phyloP scores from a whole-genome alignment of 2,888 invertebrate genomes.

The Odontocolon sp. region DNA sequence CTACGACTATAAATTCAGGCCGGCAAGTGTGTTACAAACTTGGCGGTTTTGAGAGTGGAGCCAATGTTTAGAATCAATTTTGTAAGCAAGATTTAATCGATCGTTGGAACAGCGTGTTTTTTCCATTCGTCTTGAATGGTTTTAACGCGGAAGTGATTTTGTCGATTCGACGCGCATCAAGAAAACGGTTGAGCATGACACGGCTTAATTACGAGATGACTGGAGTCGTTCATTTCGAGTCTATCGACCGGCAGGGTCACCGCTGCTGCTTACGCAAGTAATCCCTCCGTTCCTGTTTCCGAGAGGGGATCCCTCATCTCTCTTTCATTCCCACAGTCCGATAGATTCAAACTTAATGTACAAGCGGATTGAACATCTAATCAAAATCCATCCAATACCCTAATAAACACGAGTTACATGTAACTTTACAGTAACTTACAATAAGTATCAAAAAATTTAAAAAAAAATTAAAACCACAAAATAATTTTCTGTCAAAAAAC shows the following conservation, averaged over 20 bases:
- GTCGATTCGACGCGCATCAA: background rate
- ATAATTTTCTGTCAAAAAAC: no score
- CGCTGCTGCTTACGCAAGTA: slow-evolving; percentile 15
- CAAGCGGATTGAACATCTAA: no score
- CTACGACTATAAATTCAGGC: slow-evolving; percentile 7
- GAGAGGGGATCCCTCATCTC: background rate
- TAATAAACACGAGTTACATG: no score
- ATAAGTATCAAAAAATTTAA: no score
- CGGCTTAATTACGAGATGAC: slow-evolving; percentile 27
- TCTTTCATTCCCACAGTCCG: background rate
- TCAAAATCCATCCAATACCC: no score
- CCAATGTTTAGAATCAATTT: no score
- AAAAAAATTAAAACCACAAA: no score
- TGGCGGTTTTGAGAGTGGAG: background rate
- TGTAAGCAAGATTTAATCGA: no score
- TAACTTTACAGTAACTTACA: no score
- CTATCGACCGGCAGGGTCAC: slow-evolving; percentile 21
- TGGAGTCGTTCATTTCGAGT: slow-evolving; percentile 20
- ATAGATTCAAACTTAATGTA: no score
- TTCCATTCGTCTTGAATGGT: no score
- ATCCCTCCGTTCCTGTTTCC: slow-evolving; percentile 16
- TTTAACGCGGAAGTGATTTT: slow-evolving; percentile 12
- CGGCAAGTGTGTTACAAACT: background rate
- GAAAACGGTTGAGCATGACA: background rate
- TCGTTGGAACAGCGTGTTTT: background rate